phyloP scores from a whole-genome alignment of 2,113 vertebrate genomes.

The Indicator indicator region DNA sequence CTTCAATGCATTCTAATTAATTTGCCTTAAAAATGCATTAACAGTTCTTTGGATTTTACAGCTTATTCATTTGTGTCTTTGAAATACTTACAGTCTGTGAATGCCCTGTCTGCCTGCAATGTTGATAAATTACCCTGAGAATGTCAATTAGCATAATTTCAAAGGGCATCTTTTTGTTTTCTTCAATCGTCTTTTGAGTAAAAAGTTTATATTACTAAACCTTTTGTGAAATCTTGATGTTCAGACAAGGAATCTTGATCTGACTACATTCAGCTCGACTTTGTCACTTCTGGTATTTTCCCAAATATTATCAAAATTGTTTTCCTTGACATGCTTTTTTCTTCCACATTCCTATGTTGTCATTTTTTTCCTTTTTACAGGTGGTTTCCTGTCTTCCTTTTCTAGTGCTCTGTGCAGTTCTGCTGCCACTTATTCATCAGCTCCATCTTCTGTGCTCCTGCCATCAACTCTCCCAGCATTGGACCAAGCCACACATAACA shows the following conservation, averaged over 20 bases:
- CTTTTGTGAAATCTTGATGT: background rate
- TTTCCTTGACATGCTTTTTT: background rate
- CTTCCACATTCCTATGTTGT: background rate
- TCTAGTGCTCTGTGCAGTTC: background rate
- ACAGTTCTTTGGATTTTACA: background rate
- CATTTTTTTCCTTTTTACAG: background rate
- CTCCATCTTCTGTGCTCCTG: background rate
- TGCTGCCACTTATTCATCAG: background rate
- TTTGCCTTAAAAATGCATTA: background rate
- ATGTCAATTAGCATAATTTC: background rate
- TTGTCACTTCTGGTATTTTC: background rate
- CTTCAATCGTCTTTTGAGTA: background rate
- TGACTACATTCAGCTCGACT: background rate
- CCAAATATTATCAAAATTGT: background rate
- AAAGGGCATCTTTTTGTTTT: background rate
- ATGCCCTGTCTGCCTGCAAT: background rate
- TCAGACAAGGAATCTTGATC: background rate
- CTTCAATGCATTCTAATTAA: background rate
- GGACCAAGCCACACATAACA: background rate
- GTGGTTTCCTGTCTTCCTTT: background rate
- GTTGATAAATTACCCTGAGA: background rate
- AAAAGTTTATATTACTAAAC: background rate
- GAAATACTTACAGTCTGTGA: background rate
- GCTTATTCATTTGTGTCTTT: background rate
- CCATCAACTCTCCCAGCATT: background rate